Evolutionary conservation across 2,797 vertebrate genomes (phyloP).

Genomic region (Enteromius unitaeniatus): DNA sequence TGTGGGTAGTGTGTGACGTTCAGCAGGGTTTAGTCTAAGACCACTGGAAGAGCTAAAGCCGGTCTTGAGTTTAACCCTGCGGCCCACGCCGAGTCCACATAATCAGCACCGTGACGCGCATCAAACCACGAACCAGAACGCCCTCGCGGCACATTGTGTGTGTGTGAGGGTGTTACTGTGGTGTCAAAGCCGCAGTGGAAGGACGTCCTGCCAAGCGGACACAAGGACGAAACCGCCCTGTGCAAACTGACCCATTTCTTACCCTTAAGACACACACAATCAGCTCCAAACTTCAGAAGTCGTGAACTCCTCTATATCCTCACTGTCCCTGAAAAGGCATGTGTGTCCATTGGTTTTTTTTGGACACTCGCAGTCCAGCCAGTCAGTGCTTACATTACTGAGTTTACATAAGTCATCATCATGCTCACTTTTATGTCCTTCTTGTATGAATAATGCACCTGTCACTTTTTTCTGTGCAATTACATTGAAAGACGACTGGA

Average conservation of each 20-base stretch:
- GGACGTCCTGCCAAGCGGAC: conserved; percentile 55
- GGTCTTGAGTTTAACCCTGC: conserved; percentile 28
- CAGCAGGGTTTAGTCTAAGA: conserved; percentile 37
- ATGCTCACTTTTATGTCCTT: neutral
- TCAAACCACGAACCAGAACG: conserved; percentile 6
- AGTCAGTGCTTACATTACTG: neutral
- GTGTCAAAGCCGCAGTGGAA: conserved; percentile 51
- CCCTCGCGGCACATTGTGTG: conserved; percentile 1
- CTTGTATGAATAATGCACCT: neutral
- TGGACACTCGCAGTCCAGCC: neutral
- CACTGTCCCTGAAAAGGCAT: conserved; percentile 21
- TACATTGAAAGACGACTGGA: neutral
- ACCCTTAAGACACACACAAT: conserved; percentile 45
- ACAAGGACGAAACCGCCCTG: conserved; percentile 50
- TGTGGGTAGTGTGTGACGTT: conserved; percentile 52
- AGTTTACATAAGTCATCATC: neutral
- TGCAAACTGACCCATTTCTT: conserved; percentile 56
- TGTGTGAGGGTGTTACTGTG: conserved; percentile 51
- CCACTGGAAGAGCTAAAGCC: conserved; percentile 29
- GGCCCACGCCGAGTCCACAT: conserved; percentile 26
- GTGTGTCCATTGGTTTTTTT: neutral
- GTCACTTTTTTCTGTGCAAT: neutral
- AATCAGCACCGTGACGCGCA: conserved; percentile 39
- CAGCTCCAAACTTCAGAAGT: conserved; percentile 37
- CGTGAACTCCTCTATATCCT: conserved; percentile 20